Conservation (phyloP, 2,797 vertebrate genomes). For the Brotula barbata region DNA sequence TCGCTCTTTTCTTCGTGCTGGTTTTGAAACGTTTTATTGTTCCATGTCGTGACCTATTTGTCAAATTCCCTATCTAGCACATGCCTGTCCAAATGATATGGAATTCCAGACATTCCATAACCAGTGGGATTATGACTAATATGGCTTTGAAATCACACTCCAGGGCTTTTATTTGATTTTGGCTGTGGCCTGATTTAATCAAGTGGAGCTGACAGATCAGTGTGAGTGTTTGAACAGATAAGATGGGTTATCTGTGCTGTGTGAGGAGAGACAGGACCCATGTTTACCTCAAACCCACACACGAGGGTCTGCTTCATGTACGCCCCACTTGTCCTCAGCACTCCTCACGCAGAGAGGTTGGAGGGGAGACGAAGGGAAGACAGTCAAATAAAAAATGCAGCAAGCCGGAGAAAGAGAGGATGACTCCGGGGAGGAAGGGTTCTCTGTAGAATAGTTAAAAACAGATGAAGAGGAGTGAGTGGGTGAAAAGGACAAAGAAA, state of each 20-base stretch:
- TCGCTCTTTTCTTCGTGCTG: too few relatives aligned
- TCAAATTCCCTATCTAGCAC: conserved; percentile 35
- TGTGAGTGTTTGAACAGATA: conserved; percentile 67
- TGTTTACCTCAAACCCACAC: conserved; percentile 58
- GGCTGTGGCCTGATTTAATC: conserved; percentile 72
- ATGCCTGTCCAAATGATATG: conserved; percentile 21
- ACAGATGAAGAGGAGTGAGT: conserved; percentile 46
- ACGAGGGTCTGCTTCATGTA: too few relatives aligned
- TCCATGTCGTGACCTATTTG: conserved; percentile 45
- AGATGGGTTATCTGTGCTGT: conserved; percentile 55
- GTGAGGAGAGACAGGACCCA: conserved; percentile 46
- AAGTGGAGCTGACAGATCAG: conserved; percentile 64
- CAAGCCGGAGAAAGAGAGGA: conserved; percentile 27
- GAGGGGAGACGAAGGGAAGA: conserved; percentile 46
- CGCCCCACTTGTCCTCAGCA: too few relatives aligned
- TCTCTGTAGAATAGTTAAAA: conserved; percentile 38
- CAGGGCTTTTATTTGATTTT: conserved; percentile 70
- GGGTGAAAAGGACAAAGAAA: conserved; percentile 5
- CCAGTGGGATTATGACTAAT: conserved; percentile 39
- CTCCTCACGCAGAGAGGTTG: too few relatives aligned
- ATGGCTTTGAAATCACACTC: conserved; percentile 56
- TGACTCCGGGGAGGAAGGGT: conserved; percentile 33
- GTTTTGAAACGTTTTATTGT: too few relatives aligned
- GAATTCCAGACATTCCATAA: conserved; percentile 55
- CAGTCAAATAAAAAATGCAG: not conserved